Percentiles rank a stretch among this genome's conserved stretches.
phyloP scores from a whole-genome alignment of 1,140 invertebrate species.

The Chlorops oryzae region DNA sequence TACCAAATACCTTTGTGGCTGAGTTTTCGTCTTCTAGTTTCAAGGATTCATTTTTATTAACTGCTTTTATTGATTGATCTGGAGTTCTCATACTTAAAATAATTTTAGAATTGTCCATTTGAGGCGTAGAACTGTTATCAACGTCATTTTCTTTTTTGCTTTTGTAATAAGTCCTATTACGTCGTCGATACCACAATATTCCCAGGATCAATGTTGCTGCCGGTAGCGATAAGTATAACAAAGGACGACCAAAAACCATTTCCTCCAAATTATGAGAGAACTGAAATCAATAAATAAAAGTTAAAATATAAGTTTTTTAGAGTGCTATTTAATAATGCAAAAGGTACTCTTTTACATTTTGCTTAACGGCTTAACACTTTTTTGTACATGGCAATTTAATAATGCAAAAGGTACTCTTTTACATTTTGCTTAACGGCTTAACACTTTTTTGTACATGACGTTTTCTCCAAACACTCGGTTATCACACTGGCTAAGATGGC shows the following conservation, averaged over 20 bases:
- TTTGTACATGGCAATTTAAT: too few relatives aligned
- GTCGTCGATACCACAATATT: conserved; percentile 46
- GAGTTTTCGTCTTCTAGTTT: conserved; percentile 30
- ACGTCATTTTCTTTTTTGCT: conserved; percentile 10
- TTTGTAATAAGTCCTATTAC: conserved; percentile 43
- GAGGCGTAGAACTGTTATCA: too few relatives aligned
- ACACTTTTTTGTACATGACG: too few relatives aligned
- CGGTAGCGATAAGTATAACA: conserved; percentile 46
- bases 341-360: too few relatives aligned
- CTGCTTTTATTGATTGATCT: conserved; percentile 6
- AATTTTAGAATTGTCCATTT: too few relatives aligned
- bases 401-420: too few relatives aligned
- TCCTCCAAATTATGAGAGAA: conserved; percentile 46
- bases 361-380: too few relatives aligned
- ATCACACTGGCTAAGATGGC: too few relatives aligned
- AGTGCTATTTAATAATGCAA: too few relatives aligned
- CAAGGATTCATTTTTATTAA: conserved; percentile 10
- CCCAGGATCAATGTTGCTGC: conserved; percentile 47
- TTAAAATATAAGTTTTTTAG: not conserved
- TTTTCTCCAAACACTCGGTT: too few relatives aligned
- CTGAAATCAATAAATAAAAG: conserved; percentile 16
- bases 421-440: too few relatives aligned
- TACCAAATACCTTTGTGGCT: conserved; percentile 35
- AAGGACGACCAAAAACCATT: conserved; percentile 47
- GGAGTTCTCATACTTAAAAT: too few relatives aligned